A percentile compares a stretch with the other conserved stretches of the same genome.
Evolutionary conservation across 2,113 vertebrate genomes (phyloP).

Genomic region (Atractosteus spatula): DNA sequence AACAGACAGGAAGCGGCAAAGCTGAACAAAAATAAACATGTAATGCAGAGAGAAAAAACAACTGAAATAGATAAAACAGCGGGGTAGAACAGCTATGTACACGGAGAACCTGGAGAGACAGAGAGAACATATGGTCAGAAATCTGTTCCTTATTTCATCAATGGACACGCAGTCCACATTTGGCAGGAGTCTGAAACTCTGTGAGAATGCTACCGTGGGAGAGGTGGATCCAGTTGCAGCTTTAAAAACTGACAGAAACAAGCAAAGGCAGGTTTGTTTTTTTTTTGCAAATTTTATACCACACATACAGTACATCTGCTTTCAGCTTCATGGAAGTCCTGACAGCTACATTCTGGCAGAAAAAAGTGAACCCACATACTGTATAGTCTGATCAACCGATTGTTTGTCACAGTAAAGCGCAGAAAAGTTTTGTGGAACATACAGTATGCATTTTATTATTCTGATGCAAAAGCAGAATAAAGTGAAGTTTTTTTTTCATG

Average conservation of each 20-base stretch:
- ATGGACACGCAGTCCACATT: constrained; percentile 23
- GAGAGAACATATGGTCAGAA: constrained; percentile 38
- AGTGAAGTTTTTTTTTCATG: too few relatives aligned
- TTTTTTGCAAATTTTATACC: too few relatives aligned
- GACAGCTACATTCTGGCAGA: too few relatives aligned
- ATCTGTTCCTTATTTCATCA: constrained; percentile 40
- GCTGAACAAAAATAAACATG: neutral
- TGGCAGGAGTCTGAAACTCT: constrained; percentile 17
- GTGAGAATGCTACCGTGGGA: constrained; percentile 10
- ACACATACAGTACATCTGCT: too few relatives aligned
- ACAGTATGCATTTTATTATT: too few relatives aligned
- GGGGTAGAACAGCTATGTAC: neutral
- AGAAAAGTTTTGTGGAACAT: too few relatives aligned
- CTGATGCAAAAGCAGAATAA: too few relatives aligned
- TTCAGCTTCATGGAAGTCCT: too few relatives aligned
- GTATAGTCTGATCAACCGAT: too few relatives aligned
- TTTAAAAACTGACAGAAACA: neutral
- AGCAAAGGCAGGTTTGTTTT: too few relatives aligned
- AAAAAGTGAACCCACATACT: too few relatives aligned
- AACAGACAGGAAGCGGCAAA: neutral
- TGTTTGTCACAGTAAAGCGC: too few relatives aligned
- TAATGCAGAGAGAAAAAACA: neutral
- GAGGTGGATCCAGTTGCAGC: constrained; percentile 9
- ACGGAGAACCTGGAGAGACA: constrained; percentile 25
- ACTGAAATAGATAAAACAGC: constrained; percentile 11